Conservation (phyloP, 2,888 invertebrate species). For the Nomada fabriciana region DNA sequence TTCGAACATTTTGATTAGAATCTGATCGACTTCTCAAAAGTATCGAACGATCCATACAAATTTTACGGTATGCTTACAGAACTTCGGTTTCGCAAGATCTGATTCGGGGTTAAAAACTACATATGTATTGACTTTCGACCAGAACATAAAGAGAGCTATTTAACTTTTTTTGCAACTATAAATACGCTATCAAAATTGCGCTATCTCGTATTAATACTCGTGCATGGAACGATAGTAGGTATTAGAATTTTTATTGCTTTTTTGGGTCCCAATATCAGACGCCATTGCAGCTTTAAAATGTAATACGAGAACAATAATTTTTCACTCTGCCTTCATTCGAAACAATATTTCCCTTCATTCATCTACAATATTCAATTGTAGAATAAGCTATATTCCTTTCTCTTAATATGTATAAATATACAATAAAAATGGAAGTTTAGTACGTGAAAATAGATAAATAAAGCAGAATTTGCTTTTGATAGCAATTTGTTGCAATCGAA, state of each 20-base stretch:
- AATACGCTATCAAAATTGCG: not conserved
- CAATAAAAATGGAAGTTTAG: too few relatives aligned
- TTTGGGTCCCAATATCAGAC: not conserved
- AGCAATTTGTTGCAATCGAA: too few relatives aligned
- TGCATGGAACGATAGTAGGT: not conserved
- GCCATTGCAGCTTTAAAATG: too few relatives aligned
- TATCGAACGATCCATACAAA: slow-evolving; percentile 3
- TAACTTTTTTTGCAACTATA: not conserved
- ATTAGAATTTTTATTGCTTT: not conserved
- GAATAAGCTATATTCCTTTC: too few relatives aligned
- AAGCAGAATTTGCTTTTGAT: too few relatives aligned
- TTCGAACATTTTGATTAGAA: slow-evolving; percentile 22
- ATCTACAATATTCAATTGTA: too few relatives aligned
- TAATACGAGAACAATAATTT: too few relatives aligned
- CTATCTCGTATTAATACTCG: not conserved
- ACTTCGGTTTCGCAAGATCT: slow-evolving; percentile 4
- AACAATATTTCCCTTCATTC: too few relatives aligned
- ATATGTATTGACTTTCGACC: not conserved
- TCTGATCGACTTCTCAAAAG: slow-evolving; percentile 10
- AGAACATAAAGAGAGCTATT: not conserved
- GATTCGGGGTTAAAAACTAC: not conserved
- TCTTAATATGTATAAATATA: too few relatives aligned
- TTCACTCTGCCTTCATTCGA: too few relatives aligned
- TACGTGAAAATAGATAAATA: too few relatives aligned
- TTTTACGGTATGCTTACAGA: not conserved